A percentile compares a stretch with the other conserved stretches of the same genome.
Conservation (phyloP, 1,140 invertebrate species). For the Venturia canescens region DNA sequence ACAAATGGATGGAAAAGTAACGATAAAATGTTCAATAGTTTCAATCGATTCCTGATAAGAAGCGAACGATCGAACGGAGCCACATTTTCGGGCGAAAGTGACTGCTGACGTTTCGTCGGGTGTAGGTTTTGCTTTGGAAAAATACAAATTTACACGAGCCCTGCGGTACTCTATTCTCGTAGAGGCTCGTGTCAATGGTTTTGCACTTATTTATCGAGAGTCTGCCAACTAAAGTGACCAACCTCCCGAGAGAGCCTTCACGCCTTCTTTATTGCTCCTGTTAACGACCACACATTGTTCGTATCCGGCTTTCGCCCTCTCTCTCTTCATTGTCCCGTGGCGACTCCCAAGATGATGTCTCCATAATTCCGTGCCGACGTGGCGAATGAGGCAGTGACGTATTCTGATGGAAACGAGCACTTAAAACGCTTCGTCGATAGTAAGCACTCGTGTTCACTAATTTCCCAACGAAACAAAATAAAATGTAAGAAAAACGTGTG, state of each 20-base stretch:
- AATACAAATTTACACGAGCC: too few species aligned
- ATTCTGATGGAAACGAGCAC: neutral
- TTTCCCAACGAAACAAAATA: too few species aligned
- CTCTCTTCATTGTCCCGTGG: slow-evolving; percentile 12
- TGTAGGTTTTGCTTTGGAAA: too few species aligned
- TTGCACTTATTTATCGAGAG: neutral
- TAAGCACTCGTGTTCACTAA: too few species aligned
- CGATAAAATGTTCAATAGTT: too few species aligned
- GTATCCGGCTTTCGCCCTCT: slow-evolving; percentile 54
- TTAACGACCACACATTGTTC: slow-evolving; percentile 54
- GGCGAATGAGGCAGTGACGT: neutral
- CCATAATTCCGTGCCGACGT: slow-evolving; percentile 39
- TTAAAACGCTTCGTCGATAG: neutral
- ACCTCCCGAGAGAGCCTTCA: slow-evolving; percentile 26
- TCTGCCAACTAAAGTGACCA: neutral
- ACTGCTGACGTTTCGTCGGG: too few species aligned
- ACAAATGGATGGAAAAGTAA: too few species aligned
- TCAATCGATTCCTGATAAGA: too few species aligned
- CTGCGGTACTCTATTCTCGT: neutral
- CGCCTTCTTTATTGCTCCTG: slow-evolving; percentile 60
- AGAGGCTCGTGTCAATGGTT: neutral
- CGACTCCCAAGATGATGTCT: slow-evolving; percentile 44
- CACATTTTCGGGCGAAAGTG: too few species aligned
- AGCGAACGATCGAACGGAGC: too few species aligned
- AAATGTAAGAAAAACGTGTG: too few species aligned